Evolutionary conservation across 1,140 invertebrate genomes (phyloP).

Genomic region (Pseudomyrmex cubaensis): DNA sequence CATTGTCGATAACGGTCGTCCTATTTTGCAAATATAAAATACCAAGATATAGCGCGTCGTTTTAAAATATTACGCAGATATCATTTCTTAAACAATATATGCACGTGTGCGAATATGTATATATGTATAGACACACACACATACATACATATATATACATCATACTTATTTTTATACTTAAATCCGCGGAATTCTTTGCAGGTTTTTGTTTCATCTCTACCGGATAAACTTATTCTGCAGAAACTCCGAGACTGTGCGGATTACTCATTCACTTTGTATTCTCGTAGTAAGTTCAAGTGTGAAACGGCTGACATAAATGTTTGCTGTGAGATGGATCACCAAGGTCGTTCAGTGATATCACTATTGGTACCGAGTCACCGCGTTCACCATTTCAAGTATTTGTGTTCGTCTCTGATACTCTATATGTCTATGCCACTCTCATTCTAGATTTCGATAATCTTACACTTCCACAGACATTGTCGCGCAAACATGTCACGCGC

Average conservation of each 20-base stretch:
- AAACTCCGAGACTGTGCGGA: constrained; percentile 1
- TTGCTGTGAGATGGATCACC: constrained; percentile 72
- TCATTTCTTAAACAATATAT: too few species aligned
- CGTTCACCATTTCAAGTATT: constrained; percentile 33
- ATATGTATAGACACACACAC: too few species aligned
- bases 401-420: constrained; percentile 15
- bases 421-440: not conserved
- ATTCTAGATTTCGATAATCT: not conserved
- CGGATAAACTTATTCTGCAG: constrained; percentile 17
- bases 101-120: too few species aligned
- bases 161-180: constrained; percentile 26
- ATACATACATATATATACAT: too few species aligned
- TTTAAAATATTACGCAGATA: not conserved
- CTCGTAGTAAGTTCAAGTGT: constrained; percentile 33
- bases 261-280: constrained; percentile 36
- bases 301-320: constrained; percentile 77
- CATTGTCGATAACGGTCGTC: constrained; percentile 34
- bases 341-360: constrained; percentile 80
- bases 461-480: not conserved
- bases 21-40: constrained; percentile 7
- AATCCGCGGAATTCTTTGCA: not conserved
- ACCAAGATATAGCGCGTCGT: not conserved
- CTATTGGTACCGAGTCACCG: constrained; percentile 62
- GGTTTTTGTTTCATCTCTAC: not conserved
- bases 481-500: too few species aligned